Percentiles rank a stretch among this genome's conserved stretches.
Evolutionary conservation across 2,888 invertebrate species (phyloP).

Genomic region (Ichneumoninae sp.): DNA sequence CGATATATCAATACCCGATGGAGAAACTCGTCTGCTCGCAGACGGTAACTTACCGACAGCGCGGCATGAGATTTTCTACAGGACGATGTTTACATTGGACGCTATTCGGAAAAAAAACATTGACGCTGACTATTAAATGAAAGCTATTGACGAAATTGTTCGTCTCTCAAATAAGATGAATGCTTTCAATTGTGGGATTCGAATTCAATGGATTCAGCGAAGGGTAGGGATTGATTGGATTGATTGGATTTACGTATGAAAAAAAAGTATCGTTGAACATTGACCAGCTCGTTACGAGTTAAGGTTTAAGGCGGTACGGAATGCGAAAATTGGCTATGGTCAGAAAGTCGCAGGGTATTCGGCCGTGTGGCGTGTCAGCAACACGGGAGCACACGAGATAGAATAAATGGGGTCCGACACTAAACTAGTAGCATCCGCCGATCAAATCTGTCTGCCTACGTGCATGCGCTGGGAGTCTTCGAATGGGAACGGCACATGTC

Average conservation of each 20-base stretch:
- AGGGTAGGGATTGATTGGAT: neutral
- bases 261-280: conserved; percentile 50
- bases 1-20: neutral
- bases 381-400: conserved; percentile 52
- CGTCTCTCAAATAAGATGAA: neutral
- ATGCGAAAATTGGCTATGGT: conserved; percentile 54
- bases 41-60: neutral
- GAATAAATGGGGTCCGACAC: conserved; percentile 68
- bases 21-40: neutral
- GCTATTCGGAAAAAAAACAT: no score
- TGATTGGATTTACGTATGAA: neutral
- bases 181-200: neutral
- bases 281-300: conserved; percentile 50
- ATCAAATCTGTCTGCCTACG: conserved; percentile 74
- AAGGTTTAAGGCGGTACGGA: conserved; percentile 45
- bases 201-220: neutral
- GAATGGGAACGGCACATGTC: conserved; percentile 57
- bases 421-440: conserved; percentile 79
- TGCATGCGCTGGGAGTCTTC: conserved; percentile 40
- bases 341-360: conserved; percentile 34
- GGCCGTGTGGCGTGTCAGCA: conserved; percentile 30
- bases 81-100: no score
- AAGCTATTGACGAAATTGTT: neutral
- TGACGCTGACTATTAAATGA: no score
- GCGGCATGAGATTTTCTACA: neutral